phyloP scores from a whole-genome alignment of 2,113 vertebrate species.

The Gnathonemus longibarbis region DNA sequence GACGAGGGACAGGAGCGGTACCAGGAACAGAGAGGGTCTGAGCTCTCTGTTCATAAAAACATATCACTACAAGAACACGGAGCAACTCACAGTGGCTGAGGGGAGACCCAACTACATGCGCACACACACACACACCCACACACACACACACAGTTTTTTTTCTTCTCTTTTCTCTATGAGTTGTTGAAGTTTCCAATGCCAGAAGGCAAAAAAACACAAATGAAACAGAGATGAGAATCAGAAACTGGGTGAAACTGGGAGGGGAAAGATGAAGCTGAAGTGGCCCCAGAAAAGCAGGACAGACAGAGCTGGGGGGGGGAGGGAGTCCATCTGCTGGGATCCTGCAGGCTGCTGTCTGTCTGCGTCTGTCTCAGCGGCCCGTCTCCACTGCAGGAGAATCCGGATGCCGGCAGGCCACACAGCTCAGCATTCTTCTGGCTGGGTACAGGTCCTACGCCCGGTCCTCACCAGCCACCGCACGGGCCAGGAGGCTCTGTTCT shows the following conservation, averaged over 20 bases:
- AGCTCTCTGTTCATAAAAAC: neutral
- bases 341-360: neutral
- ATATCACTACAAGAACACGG: neutral
- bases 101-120: neutral
- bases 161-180: neutral
- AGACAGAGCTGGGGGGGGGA: neutral
- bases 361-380: neutral
- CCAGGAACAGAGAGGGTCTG: neutral
- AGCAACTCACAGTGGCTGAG: neutral
- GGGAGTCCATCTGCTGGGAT: neutral
- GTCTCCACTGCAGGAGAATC: neutral
- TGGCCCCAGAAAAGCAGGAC: neutral
- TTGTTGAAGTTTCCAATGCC: neutral
- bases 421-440: neutral
- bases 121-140: slow-evolving; percentile 1
- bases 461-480: neutral
- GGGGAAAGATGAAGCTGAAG: neutral
- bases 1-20: neutral
- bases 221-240: slow-evolving; percentile 24
- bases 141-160: neutral
- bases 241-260: slow-evolving; percentile 15
- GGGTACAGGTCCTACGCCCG: too few species aligned
- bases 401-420: neutral
- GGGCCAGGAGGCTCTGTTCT: neutral
- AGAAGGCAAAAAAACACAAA: neutral